Evolutionary conservation across 2,888 invertebrate species (phyloP).

Genomic region (Amphipyra tragopoginis): DNA sequence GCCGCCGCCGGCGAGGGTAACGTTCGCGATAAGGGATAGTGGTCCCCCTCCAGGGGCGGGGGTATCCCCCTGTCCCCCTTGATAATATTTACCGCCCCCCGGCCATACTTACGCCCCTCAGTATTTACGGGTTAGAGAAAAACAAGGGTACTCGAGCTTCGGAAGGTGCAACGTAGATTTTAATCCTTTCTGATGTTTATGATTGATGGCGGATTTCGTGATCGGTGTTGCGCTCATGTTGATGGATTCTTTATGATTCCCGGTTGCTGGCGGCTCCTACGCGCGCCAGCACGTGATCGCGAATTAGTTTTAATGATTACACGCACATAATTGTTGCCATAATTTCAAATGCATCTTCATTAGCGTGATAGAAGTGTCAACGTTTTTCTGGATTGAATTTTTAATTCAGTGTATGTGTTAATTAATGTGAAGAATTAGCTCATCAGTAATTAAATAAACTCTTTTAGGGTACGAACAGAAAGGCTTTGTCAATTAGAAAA

Average conservation of each 20-base stretch:
- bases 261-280: constrained; percentile 36
- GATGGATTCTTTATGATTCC: constrained; percentile 87
- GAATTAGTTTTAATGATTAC: constrained; percentile 74
- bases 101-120: constrained; percentile 90
- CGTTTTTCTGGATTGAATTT: constrained; percentile 21
- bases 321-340: constrained; percentile 34
- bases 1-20: constrained; percentile 87
- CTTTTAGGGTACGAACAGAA: too few species aligned
- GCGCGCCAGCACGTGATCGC: constrained; percentile 43
- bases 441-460: background rate
- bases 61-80: constrained; percentile 80
- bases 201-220: constrained; percentile 89
- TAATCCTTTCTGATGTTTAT: constrained; percentile 90
- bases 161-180: constrained; percentile 90
- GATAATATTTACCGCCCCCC: constrained; percentile 90
- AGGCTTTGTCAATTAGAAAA: background rate
- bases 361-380: constrained; percentile 20
- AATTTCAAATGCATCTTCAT: constrained; percentile 42
- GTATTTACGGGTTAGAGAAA: constrained; percentile 90
- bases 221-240: constrained; percentile 85
- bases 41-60: constrained; percentile 79
- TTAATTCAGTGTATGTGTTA: constrained; percentile 8
- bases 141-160: constrained; percentile 90
- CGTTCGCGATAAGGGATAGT: constrained; percentile 90
- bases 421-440: background rate